phyloP scores from a whole-genome alignment of 1,140 invertebrate species.

The Listronotus oregonensis region DNA sequence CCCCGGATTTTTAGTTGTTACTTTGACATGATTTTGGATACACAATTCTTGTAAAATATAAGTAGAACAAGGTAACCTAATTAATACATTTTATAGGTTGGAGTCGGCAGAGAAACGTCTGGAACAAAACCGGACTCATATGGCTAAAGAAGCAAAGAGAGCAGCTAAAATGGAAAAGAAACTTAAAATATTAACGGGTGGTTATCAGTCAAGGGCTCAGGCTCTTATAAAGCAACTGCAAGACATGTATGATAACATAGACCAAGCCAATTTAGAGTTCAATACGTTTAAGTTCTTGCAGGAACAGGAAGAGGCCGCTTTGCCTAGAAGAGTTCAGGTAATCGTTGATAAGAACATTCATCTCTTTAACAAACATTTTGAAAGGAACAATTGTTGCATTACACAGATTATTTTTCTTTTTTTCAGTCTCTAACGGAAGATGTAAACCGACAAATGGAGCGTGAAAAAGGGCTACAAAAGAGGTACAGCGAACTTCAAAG shows the following conservation, averaged over 20 bases:
- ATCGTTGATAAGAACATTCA: constrained; percentile 2
- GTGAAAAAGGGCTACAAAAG: constrained; percentile 87
- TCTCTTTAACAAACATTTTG: background rate
- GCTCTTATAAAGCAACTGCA: constrained; percentile 88
- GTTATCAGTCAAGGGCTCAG: constrained; percentile 86
- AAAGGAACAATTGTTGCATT: background rate
- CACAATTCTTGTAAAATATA: too few relatives aligned
- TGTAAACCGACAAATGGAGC: constrained; percentile 86
- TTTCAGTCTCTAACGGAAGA: constrained; percentile 86
- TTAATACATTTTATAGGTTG: constrained; percentile 61
- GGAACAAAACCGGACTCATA: constrained; percentile 91
- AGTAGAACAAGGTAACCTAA: too few relatives aligned
- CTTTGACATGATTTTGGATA: too few relatives aligned
- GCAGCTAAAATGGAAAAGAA: constrained; percentile 99
- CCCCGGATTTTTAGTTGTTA: too few relatives aligned
- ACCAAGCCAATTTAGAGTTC: constrained; percentile 85
- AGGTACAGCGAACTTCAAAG: constrained; percentile 74
- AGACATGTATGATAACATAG: constrained; percentile 87
- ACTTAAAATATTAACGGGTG: constrained; percentile 89
- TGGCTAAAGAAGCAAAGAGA: constrained; percentile 93
- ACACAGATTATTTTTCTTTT: background rate
- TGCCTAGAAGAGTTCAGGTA: constrained; percentile 78
- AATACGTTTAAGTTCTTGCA: constrained; percentile 92
- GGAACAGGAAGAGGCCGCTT: constrained; percentile 87
- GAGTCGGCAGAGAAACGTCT: constrained; percentile 91